Evolutionary conservation across 2,113 vertebrate genomes (phyloP), one percentile per base, ranked within the genome.

Genomic region (Oreocharis arfaki): DNA sequence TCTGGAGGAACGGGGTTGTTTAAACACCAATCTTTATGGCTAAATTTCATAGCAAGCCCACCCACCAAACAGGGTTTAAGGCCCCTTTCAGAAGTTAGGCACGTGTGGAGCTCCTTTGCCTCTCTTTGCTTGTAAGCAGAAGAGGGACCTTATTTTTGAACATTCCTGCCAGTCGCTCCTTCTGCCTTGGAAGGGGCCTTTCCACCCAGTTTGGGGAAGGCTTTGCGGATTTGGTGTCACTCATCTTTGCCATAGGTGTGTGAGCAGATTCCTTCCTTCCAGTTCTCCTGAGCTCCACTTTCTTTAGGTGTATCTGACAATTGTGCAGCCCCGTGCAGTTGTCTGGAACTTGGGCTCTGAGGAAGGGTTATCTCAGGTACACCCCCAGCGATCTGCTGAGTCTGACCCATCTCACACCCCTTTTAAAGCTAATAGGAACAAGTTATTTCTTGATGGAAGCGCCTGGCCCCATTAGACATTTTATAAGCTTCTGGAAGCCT

Each of bases 401-500:
- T 37, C 9, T 84, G 92, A 89, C 90, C 88, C 37, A 32, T 39
- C 65, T 84, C 64, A 46, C 35, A 60, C 56, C 37, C n/a, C 53
- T 44, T 49, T 78, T 76, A 90, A 78, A 93, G 56, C 56, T 95
- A 73, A 90, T n/a, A 82, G 88, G 41, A 64, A 23, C 49, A 46
- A 71, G 60, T 84, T 81, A 93, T 75, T 90, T 87, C 92, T 84
- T 92, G 79, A 93, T 96, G 90, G 96, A 53, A 75, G 32, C 84
- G 55, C 91, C 77, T 81, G 74, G 52, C 63, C 68, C 71, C 68
- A 60, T 90, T 80, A 95, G 76, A 67, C 21, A 18, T 71, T 90
- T 90, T 78, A 89, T 93, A 75, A 64, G 71, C 44, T 84, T 90
- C 88, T 97, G 96, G 96, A 97, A 93, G 71, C 16, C 73, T 95